Evolutionary conservation across 2,888 invertebrate genomes (phyloP).

Genomic region (Cyrtodaria siliqua): DNA sequence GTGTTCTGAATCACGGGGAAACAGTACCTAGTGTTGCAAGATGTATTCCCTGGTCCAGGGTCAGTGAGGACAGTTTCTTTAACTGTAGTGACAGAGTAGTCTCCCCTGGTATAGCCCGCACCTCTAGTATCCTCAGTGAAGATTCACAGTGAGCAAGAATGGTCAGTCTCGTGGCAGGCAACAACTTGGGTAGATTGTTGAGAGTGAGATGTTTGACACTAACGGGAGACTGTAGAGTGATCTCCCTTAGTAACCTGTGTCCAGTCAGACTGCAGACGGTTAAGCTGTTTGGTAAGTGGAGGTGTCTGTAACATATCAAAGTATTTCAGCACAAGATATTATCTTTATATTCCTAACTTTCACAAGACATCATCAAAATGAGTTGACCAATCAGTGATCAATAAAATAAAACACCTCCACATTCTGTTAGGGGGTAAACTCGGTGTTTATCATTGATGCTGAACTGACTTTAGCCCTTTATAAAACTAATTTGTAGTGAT

Average conservation of each 20-base stretch:
- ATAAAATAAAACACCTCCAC: no score
- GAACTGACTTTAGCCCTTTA: no score
- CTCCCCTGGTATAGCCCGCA: constrained; percentile 67
- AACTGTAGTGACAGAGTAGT: constrained; percentile 45
- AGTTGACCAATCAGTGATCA: no score
- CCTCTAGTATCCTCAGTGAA: constrained; percentile 51
- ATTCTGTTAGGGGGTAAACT: no score
- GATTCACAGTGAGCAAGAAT: constrained; percentile 51
- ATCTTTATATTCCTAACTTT: no score
- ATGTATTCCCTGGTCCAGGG: constrained; percentile 65
- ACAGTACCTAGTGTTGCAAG: constrained; percentile 53
- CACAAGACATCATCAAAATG: no score
- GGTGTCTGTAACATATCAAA: constrained; percentile 23
- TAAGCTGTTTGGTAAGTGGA: constrained; percentile 25
- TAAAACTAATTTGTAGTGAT: no score
- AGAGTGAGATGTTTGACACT: constrained; percentile 57
- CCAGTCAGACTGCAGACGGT: constrained; percentile 56
- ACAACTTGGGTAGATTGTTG: constrained; percentile 67
- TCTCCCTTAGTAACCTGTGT: constrained; percentile 49
- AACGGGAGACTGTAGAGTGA: constrained; percentile 34
- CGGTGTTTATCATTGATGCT: no score
- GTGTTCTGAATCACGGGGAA: no score
- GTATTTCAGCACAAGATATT: no score
- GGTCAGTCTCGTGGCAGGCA: constrained; percentile 38
- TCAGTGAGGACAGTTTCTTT: constrained; percentile 44